phyloP scores from a whole-genome alignment of 2,797 vertebrate genomes.

The Discoglossus pictus region DNA sequence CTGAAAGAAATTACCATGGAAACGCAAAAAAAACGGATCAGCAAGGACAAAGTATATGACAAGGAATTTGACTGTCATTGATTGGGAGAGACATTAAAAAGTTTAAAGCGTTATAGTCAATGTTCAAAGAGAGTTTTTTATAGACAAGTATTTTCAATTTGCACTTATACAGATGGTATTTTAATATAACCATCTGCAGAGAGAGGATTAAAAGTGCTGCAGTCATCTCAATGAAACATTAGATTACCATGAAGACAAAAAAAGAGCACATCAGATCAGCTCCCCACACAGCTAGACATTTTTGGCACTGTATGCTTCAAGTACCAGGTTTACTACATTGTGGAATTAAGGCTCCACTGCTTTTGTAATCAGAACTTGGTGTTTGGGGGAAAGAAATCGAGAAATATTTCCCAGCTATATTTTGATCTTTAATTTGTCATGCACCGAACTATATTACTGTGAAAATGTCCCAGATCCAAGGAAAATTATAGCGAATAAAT shows the following conservation, averaged over 20 bases:
- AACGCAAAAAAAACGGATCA: too few species aligned
- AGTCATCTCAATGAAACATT: constrained; percentile 37
- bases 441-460: background rate
- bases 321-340: constrained; percentile 10
- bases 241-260: constrained; percentile 40
- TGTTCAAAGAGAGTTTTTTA: constrained; percentile 22
- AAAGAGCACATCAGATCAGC: constrained; percentile 18
- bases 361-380: constrained; percentile 7
- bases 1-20: too few species aligned
- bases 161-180: constrained; percentile 44
- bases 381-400: constrained; percentile 15
- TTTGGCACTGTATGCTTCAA: constrained; percentile 22
- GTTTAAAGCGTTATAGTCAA: background rate
- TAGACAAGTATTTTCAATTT: constrained; percentile 41
- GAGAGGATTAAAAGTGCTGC: constrained; percentile 33
- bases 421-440: constrained; percentile 14
- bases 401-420: constrained; percentile 12
- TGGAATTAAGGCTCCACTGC: constrained; percentile 1
- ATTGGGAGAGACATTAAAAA: too few species aligned
- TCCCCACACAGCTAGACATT: constrained; percentile 15
- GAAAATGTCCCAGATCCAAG: too few species aligned
- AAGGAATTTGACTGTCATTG: too few species aligned
- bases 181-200: constrained; percentile 45
- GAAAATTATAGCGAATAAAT: too few species aligned
- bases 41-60: too few species aligned